Base-by-base conservation (phyloP, 2,113 vertebrate species). In the Tragelaphus strepsiceros region DNA sequence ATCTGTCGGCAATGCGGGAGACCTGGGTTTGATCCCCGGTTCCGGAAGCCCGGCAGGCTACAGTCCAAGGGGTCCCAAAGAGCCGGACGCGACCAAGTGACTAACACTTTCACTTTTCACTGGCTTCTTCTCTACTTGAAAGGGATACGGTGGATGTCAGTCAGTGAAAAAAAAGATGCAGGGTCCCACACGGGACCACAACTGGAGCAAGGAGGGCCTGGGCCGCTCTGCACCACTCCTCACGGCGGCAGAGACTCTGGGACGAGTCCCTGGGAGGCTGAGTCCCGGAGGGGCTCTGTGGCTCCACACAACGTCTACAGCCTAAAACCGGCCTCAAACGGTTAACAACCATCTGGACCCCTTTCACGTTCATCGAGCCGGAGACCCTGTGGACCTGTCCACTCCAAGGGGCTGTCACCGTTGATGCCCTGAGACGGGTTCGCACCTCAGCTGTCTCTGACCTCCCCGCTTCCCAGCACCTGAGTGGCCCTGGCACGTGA, bases 191-290 rank as follows among this genome's bases (percentile, higher is more conserved):
- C 2, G 1, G 21, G 82, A 54, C 21, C 30, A 0, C 30, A 28
- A 8, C 0, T 0, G 22, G 35, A 64, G 22, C 28, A 19, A 46
- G 26, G 62, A 53, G 35, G 22, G 35, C 24, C 46, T 3, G 14
- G 30, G 46, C n/a, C 35, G 5, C 67, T 12, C 10, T 1, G 19
- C n/a, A 13, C 67, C 2, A 11, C 53, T 39, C 17, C 30, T 14
- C 32, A 26, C 0, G 0, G 32, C 8, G 19, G 39, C 32, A 24
- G 17, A 1, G 24, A 14, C n/a, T 7, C 54, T 9, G 4, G 58
- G 71, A 80, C 17, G 6, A 46, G 54, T 17, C 56, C 56, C 2
- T 0, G 11, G 67, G 28, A 78, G 28, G 62, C 49, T 6, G 67
- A 30, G 14, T 62, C 22, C 62, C 13, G 46, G 22, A n/a, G 64